Evolutionary conservation across 2,888 invertebrate species (phyloP).

Genomic region (Lasioglossum vierecki): DNA sequence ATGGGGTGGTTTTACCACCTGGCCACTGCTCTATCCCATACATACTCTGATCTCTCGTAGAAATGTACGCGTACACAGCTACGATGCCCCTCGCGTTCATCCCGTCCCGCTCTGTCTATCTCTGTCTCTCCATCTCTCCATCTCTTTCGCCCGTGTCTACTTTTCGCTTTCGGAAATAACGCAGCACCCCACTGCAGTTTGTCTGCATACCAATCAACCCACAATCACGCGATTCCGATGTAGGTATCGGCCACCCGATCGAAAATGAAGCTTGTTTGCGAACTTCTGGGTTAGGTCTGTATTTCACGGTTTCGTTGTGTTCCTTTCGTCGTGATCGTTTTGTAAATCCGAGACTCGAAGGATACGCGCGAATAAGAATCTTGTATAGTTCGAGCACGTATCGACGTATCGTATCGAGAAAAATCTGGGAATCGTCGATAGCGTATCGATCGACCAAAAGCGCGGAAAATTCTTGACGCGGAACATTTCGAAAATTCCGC

Average conservation of each 20-base stretch:
- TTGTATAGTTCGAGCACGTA: neutral
- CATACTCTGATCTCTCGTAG: constrained; percentile 3
- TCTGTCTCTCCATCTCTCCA: constrained; percentile 7
- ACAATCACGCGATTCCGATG: constrained; percentile 73
- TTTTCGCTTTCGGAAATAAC: constrained; percentile 72
- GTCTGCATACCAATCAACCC: constrained; percentile 74
- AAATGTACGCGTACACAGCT: constrained; percentile 23
- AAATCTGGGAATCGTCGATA: neutral
- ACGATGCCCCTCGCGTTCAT: constrained; percentile 45
- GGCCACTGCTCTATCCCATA: constrained; percentile 67
- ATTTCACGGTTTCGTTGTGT: neutral
- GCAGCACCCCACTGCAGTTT: constrained; percentile 74
- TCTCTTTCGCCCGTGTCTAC: constrained; percentile 5
- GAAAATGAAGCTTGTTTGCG: constrained; percentile 37
- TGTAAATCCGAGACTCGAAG: neutral
- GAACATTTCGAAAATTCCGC: constrained; percentile 5
- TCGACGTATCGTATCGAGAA: neutral
- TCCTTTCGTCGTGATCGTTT: neutral
- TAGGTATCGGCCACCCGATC: constrained; percentile 68
- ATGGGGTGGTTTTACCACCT: constrained; percentile 79
- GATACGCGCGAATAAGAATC: neutral
- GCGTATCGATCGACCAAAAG: neutral
- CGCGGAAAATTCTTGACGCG: neutral
- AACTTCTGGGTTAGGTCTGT: constrained; percentile 3
- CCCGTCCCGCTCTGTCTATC: constrained; percentile 12